Percentiles rank a stretch among this genome's conserved stretches.
phyloP scores from a whole-genome alignment of 64 coral and sea anemone genomes.

The Montipora foliosa region DNA sequence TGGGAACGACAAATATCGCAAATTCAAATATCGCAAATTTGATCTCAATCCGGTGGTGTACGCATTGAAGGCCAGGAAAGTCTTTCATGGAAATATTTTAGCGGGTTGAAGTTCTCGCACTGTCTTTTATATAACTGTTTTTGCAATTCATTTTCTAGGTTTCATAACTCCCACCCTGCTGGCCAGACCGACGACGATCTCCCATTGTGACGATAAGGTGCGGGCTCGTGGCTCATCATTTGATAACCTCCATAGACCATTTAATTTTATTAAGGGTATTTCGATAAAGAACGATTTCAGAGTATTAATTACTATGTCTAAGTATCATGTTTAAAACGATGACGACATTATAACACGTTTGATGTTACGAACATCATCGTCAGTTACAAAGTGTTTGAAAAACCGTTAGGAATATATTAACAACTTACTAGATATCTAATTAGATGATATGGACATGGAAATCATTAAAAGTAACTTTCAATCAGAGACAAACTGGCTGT shows the following conservation, averaged over 20 bases:
- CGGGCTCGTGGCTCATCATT: background rate
- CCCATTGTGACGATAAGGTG: background rate
- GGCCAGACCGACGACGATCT: background rate
- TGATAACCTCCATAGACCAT: background rate
- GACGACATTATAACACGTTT: too few relatives aligned
- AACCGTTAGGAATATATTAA: too few relatives aligned
- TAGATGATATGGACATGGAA: too few relatives aligned
- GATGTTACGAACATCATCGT: too few relatives aligned
- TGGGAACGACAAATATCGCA: conserved; percentile 29
- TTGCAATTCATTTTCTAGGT: background rate
- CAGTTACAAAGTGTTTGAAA: too few relatives aligned
- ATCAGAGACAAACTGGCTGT: too few relatives aligned
- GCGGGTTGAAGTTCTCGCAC: background rate
- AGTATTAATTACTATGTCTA: too few relatives aligned
- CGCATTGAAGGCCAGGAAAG: background rate
- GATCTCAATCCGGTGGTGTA: background rate
- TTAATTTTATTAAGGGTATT: background rate
- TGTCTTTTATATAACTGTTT: background rate
- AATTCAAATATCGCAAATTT: background rate
- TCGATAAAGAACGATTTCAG: too few relatives aligned
- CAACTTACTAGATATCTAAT: too few relatives aligned
- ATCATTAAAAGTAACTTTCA: too few relatives aligned
- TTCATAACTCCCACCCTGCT: background rate
- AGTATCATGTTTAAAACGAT: too few relatives aligned
- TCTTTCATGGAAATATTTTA: background rate